Percentiles rank a stretch among this genome's conserved stretches.
Evolutionary conservation across 2,888 invertebrate genomes (phyloP).

Genomic region (Argyresthia goedartella): DNA sequence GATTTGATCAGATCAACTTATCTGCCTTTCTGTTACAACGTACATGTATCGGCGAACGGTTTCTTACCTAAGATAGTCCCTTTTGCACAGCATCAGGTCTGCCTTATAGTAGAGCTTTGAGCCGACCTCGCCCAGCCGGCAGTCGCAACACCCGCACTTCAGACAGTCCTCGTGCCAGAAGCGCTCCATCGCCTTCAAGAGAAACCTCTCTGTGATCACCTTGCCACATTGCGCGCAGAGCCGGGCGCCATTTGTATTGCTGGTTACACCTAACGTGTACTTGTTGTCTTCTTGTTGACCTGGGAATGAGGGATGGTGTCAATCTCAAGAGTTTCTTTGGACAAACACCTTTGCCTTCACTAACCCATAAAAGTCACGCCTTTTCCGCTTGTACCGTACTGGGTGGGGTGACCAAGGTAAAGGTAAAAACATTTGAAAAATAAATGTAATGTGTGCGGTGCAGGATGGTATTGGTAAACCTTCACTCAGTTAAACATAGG

Average conservation of each 20-base stretch:
- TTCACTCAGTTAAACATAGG: too few species aligned
- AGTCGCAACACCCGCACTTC: slow-evolving; percentile 93
- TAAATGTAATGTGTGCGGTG: too few species aligned
- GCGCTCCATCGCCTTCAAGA: slow-evolving; percentile 88
- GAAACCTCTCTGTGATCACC: slow-evolving; percentile 84
- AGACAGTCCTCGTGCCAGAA: slow-evolving; percentile 96
- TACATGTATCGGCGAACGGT: too few species aligned
- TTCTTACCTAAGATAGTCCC: slow-evolving; percentile 88
- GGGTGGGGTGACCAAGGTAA: too few species aligned
- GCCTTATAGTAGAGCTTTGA: slow-evolving; percentile 92
- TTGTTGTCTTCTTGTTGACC: slow-evolving; percentile 63
- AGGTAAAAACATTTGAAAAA: too few species aligned
- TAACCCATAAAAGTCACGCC: too few species aligned
- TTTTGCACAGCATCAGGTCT: slow-evolving; percentile 90
- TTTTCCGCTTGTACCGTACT: too few species aligned
- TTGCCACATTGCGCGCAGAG: slow-evolving; percentile 90
- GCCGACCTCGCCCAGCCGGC: slow-evolving; percentile 93
- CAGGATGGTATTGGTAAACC: too few species aligned
- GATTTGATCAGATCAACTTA: too few species aligned
- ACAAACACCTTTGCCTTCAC: too few species aligned
- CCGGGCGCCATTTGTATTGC: slow-evolving; percentile 52
- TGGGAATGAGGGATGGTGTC: slow-evolving; percentile 19
- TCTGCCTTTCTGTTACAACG: too few species aligned
- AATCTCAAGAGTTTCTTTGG: background rate
- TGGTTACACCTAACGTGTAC: slow-evolving; percentile 42